Base-by-base conservation (phyloP, 1,140 invertebrate species). In the Cardiocondyla obscurior region DNA sequence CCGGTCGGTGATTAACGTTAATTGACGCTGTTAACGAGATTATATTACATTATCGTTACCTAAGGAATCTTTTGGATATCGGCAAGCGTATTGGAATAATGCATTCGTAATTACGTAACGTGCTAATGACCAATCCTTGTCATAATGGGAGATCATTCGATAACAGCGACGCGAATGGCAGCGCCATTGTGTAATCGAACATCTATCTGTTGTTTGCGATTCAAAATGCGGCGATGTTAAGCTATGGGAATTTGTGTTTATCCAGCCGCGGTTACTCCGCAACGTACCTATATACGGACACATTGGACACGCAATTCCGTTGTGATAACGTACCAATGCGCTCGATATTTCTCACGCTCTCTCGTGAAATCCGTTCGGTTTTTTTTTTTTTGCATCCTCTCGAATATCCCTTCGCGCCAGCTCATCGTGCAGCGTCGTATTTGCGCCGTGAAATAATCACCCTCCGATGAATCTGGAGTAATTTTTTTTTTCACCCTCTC, bases 21-120 rank as follows among this genome's bases (percentile, higher is more conserved):
- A 77, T 79, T 83, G 64, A 28, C 51, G 6, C n/a, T 25, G 65
- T 82, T 76, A 81, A 84, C n/a, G 60, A 62, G 62, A 55, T 58
- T 58, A 33, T 33, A 62, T 62, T 39, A 64, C 33, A 62, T 62
- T 39, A 64, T 25, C 49, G 8, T 42, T 67, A 67, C 46, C 60
- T 65, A 64, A 84, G 65, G 39, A 74, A 58, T 49, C 30, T 7
- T 51, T 22, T 5, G 8, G 33, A 51, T 46, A 6, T 12, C 2
- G 5, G 7, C 28, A 55, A 28, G 14, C 44, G 39, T 25, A 12
- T 73, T 19, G 16, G 28, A 36, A 74, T 69, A 84, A 62, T 39
- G 30, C 10, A 36, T 42, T 14, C 19, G 14, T 49, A 73, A 39
- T 25, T 58, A 19, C 28, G 22, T 36, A 25, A 14, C 19, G 14